Evolutionary conservation across 92 coral and sea anemone species (phyloP), one percentile per base, ranked within the genome.

Genomic region (Phenganax subtilis): DNA sequence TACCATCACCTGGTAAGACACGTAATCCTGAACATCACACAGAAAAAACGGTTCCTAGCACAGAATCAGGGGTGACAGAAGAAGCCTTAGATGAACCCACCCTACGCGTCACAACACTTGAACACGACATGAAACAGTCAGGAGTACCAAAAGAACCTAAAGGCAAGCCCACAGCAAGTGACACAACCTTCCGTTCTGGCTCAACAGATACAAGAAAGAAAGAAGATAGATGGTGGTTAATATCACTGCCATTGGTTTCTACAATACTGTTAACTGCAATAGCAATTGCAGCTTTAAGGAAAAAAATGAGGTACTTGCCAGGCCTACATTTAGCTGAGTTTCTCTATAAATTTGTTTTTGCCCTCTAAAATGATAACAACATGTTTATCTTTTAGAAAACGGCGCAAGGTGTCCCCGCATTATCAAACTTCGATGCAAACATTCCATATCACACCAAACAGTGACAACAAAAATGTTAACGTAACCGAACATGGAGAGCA

Each of bases 161-260:
- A 16, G 16, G 0, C 55, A 44, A 30, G 55, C 59, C 82, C 51
- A 58, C 82, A 55, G 15, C 56, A 31, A 52, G 16, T 11, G 80
- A 7, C 14, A 55, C 66, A 29, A 75, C 54, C 8, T 14, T 16
- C 20, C 15, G 66, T 29, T 61, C 73, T 6, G 83, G 83, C 12
- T 51, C 74, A n/a, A 53, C 71, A 10, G 74, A 63, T 29, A 47
- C 57, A 8, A 64, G 74, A 55, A 79, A 51, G 65, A 10, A 25
- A 2, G 28, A 52, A 52, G 51, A 79, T 37, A 10, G 17, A 31
- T 79, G 83, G 83, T 79, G 74, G 83, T 9, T 63, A 25, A n/a
- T 79, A 51, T 54, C 63, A 20, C 17, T 79, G 8, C 61, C 62
- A 60, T 63, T 79, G 8, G 53, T 54, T n/a, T 10, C 44, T 16